These are phyloP conservation scores for Ptychochromis oligacanthus DNA, from an alignment of 2,113 vertebrate species.

Conservation along the genomic window DNA sequence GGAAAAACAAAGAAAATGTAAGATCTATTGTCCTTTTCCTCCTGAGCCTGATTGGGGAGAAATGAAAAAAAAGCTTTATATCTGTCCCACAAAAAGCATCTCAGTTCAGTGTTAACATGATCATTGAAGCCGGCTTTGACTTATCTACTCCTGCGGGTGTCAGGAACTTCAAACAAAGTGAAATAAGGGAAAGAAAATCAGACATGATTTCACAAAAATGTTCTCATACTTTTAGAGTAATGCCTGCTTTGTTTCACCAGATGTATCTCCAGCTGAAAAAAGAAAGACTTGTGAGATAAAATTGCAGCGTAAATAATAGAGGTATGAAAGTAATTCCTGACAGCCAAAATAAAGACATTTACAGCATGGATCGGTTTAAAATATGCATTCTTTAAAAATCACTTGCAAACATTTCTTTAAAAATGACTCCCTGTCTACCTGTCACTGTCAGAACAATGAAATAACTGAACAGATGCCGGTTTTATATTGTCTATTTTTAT, in stretches of 20 bases:
- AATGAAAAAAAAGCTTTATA: neutral
- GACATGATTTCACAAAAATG: neutral
- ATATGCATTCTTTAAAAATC: constrained; percentile 14
- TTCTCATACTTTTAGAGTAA: neutral
- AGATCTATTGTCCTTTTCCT: constrained; percentile 3
- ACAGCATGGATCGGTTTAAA: constrained; percentile 1
- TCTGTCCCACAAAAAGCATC: neutral
- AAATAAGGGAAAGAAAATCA: neutral
- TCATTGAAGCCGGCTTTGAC: neutral
- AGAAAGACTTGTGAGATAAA: constrained; percentile 8
- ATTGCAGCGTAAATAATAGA: constrained; percentile 6
- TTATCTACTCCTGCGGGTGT: neutral
- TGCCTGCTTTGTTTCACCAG: neutral
- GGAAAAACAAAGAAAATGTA: constrained; percentile 6
- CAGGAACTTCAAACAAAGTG: neutral
- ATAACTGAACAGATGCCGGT: neutral
- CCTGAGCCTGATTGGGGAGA: constrained; percentile 2
- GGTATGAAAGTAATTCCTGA: neutral
- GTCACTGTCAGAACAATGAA: constrained; percentile 13
- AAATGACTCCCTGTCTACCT: neutral
- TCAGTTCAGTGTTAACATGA: neutral
- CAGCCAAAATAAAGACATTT: constrained; percentile 3
- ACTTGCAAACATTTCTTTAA: constrained; percentile 9
- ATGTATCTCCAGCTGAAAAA: neutral
- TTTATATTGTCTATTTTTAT: neutral